Conservation (phyloP, 1,140 invertebrate genomes). For the Chrysomallon squamiferum region DNA sequence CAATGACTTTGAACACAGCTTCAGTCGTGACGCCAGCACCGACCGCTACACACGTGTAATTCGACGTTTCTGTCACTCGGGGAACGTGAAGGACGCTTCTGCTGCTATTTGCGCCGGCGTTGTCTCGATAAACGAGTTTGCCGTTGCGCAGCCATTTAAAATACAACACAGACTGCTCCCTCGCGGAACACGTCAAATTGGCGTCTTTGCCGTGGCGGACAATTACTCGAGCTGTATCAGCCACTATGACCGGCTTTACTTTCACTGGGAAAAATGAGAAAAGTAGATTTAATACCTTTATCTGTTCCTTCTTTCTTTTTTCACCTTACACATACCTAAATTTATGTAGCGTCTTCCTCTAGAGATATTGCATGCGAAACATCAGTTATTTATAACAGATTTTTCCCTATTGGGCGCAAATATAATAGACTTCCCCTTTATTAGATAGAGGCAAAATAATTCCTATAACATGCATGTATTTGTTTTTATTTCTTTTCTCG, state of each 20-base stretch:
- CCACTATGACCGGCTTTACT: background rate
- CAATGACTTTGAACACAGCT: background rate
- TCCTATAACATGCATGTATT: too few species aligned
- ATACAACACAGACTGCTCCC: background rate
- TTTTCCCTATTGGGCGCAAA: too few species aligned
- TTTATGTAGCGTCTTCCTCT: too few species aligned
- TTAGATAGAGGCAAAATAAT: too few species aligned
- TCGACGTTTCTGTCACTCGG: background rate
- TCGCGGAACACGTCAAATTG: background rate
- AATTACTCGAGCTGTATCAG: background rate
- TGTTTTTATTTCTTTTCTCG: too few species aligned
- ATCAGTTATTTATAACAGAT: too few species aligned
- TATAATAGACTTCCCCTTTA: too few species aligned
- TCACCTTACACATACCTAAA: too few species aligned
- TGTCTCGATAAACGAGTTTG: background rate
- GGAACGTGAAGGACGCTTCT: background rate
- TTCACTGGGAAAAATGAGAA: background rate
- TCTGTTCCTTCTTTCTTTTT: too few species aligned
- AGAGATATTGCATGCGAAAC: too few species aligned
- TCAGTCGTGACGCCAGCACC: background rate
- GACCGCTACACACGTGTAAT: constrained; percentile 1
- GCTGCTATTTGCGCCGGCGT: background rate
- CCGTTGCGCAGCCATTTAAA: constrained; percentile 1
- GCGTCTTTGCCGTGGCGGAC: background rate
- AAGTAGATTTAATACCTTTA: too few species aligned